Conservation (phyloP, 2,797 vertebrate species). For the Intellagama lesueurii region DNA sequence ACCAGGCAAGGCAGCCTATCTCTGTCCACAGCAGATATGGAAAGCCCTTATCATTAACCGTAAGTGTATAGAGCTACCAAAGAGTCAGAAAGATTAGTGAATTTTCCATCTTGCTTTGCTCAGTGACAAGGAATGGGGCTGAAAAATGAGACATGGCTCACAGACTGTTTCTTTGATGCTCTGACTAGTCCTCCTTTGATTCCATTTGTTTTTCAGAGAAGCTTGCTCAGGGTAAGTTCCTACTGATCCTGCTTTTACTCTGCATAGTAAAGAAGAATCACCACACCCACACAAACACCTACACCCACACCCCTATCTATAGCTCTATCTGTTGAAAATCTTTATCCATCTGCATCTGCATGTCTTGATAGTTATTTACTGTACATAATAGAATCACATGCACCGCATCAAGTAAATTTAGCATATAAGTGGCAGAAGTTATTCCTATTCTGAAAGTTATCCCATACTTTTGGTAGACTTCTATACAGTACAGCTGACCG, state of each 20-base stretch:
- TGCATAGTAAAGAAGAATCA: not conserved
- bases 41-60: not conserved
- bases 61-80: not conserved
- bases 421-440: not conserved
- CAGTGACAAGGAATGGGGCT: not conserved
- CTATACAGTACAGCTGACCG: constrained; percentile 9
- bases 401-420: not conserved
- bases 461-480: constrained; percentile 9
- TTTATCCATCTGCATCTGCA: not conserved
- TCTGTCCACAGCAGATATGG: not conserved
- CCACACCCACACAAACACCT: not conserved
- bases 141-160: no score
- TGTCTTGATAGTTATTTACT: not conserved
- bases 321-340: not conserved
- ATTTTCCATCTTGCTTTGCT: not conserved
- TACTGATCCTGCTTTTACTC: not conserved
- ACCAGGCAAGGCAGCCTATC: not conserved
- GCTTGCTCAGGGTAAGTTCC: not conserved
- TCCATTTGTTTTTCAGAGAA: not conserved
- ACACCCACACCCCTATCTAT: not conserved
- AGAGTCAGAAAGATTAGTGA: not conserved
- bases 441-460: not conserved
- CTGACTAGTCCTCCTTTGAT: not conserved
- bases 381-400: not conserved
- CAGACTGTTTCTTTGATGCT: not conserved